phyloP scores from a whole-genome alignment of 1,140 invertebrate species.

The Stegodyphus mimosarum region DNA sequence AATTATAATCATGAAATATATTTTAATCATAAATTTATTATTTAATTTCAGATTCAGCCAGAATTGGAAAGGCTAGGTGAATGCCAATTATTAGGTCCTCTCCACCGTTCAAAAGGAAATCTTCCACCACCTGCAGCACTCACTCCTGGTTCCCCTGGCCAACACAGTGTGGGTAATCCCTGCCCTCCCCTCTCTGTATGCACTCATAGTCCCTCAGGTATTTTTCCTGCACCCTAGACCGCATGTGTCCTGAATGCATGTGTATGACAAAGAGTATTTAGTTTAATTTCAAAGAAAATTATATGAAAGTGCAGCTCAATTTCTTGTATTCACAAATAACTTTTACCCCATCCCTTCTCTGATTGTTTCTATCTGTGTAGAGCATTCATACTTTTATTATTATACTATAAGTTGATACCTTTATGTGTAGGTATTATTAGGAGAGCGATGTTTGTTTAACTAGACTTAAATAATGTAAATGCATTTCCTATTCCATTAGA shows the following conservation, averaged over 20 bases:
- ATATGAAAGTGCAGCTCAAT: no score
- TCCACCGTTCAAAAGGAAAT: slow-evolving; percentile 41
- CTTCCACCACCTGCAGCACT: slow-evolving; percentile 41
- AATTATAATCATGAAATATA: no score
- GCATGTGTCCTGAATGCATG: slow-evolving; percentile 42
- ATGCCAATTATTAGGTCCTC: slow-evolving; percentile 19
- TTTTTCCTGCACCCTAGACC: slow-evolving; percentile 59
- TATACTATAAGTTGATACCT: no score
- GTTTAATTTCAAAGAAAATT: neutral
- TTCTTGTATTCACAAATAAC: no score
- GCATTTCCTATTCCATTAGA: no score
- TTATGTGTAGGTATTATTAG: no score
- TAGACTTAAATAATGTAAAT: no score
- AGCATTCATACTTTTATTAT: no score
- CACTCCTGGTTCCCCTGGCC: slow-evolving; percentile 56
- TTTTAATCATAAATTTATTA: no score
- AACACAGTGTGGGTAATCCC: slow-evolving; percentile 62
- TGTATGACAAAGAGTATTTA: neutral
- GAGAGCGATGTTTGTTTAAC: no score
- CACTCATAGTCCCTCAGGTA: slow-evolving; percentile 60
- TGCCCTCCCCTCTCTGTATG: slow-evolving; percentile 60
- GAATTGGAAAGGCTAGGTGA: slow-evolving; percentile 48
- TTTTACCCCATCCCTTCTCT: no score
- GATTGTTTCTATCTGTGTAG: no score
- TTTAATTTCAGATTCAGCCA: slow-evolving; percentile 44